phyloP scores from a whole-genome alignment of 2,888 invertebrate genomes.

The Lasioglossum pauxillum region DNA sequence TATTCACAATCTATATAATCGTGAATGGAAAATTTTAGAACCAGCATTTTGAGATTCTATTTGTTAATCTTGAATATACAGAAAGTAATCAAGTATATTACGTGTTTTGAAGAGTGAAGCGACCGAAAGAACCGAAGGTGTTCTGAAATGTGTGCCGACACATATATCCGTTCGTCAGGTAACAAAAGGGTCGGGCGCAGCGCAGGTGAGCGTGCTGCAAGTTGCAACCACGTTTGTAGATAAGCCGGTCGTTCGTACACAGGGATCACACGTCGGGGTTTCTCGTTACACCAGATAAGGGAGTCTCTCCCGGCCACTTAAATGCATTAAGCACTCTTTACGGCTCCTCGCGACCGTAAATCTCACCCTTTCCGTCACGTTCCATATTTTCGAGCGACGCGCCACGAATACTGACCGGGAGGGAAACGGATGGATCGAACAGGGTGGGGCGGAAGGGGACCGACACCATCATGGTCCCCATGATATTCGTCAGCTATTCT shows the following conservation, averaged over 20 bases:
- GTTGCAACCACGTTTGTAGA: conserved; percentile 36
- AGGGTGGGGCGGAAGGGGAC: neutral
- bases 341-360: conserved; percentile 68
- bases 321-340: conserved; percentile 62
- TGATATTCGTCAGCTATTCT: conserved; percentile 36
- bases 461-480: neutral
- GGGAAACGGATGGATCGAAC: conserved; percentile 13
- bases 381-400: conserved; percentile 74
- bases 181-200: neutral
- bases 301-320: conserved; percentile 42
- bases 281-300: conserved; percentile 63
- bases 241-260: conserved; percentile 55
- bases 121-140: too few species aligned
- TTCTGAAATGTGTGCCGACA: neutral
- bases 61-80: neutral
- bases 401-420: conserved; percentile 27
- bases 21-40: too few species aligned
- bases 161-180: neutral
- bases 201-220: conserved; percentile 8
- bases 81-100: neutral
- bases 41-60: too few species aligned
- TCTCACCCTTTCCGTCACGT: conserved; percentile 74
- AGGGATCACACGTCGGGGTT: conserved; percentile 43
- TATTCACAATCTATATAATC: too few species aligned
- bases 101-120: neutral